Conservation (phyloP, 2,888 invertebrate genomes). For the Epinotia brunnichana region DNA sequence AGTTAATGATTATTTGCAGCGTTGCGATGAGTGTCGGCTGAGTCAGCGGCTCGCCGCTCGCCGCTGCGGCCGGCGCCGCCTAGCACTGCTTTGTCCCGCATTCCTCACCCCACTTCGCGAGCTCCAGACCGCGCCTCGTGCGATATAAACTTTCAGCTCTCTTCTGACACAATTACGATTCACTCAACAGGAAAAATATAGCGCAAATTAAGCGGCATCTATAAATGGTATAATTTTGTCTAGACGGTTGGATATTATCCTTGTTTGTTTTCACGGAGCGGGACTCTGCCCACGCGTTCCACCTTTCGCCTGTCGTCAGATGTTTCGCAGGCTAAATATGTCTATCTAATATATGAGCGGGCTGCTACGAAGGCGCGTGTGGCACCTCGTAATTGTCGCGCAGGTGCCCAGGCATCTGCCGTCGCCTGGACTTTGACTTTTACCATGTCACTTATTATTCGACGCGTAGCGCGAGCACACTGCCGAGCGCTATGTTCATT, state of each 20-base stretch:
- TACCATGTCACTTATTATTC: slow-evolving; percentile 68
- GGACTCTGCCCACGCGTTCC: slow-evolving; percentile 15
- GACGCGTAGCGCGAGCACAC: slow-evolving; percentile 48
- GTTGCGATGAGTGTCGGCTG: slow-evolving; percentile 80
- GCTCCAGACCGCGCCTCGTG: slow-evolving; percentile 7
- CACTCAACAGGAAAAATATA: slow-evolving; percentile 5
- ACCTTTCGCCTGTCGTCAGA: slow-evolving; percentile 37
- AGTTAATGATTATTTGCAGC: slow-evolving; percentile 77
- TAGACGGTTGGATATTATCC: slow-evolving; percentile 7
- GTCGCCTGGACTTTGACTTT: slow-evolving; percentile 65
- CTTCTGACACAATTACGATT: slow-evolving; percentile 12
- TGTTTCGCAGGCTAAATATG: slow-evolving; percentile 32
- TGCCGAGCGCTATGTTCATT: slow-evolving; percentile 55
- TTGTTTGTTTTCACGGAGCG: slow-evolving; percentile 26
- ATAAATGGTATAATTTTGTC: slow-evolving; percentile 21
- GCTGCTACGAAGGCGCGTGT: slow-evolving; percentile 67
- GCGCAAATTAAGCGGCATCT: background rate
- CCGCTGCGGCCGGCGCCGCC: slow-evolving; percentile 49
- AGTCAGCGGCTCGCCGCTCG: slow-evolving; percentile 66
- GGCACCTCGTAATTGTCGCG: slow-evolving; percentile 69
- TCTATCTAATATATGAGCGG: slow-evolving; percentile 48
- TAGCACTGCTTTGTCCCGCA: slow-evolving; percentile 53
- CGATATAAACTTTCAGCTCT: slow-evolving; percentile 21
- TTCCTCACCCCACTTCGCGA: slow-evolving; percentile 48
- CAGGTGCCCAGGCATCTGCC: slow-evolving; percentile 81